Percentiles rank a stretch among this genome's conserved stretches.
Evolutionary conservation across 2,113 vertebrate species (phyloP).

Genomic region (Pogona vitticeps): DNA sequence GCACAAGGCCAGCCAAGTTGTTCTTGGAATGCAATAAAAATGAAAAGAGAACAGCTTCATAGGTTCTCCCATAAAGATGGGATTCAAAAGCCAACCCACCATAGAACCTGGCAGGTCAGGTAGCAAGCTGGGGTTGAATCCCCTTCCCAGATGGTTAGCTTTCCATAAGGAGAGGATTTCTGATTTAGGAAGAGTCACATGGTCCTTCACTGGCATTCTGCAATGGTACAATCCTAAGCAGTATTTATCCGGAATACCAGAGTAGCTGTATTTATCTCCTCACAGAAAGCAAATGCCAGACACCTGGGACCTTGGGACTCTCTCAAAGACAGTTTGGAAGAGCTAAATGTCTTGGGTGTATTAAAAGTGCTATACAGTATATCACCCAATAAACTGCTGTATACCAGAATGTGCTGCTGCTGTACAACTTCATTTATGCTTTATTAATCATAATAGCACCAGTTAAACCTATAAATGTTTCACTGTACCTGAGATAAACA

Average conservation of each 20-base stretch:
- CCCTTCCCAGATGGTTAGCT: no score
- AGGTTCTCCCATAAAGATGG: not conserved
- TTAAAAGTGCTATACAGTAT: constrained; percentile 19
- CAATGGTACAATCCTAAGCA: not conserved
- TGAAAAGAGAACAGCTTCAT: not conserved
- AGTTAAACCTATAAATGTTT: constrained; percentile 58
- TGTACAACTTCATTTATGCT: constrained; percentile 39
- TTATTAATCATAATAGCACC: constrained; percentile 58
- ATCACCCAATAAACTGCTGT: constrained; percentile 45
- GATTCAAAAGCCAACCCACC: not conserved
- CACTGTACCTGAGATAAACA: constrained; percentile 46
- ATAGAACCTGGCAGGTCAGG: not conserved
- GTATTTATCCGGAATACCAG: not conserved
- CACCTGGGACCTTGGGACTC: not conserved
- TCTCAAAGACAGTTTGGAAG: not conserved
- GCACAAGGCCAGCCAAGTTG: not conserved
- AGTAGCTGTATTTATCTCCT: not conserved
- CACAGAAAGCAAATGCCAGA: not conserved
- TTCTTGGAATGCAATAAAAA: not conserved
- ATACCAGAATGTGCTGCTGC: constrained; percentile 29
- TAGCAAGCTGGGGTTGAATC: not conserved
- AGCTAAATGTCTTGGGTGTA: not conserved
- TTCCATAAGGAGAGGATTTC: not conserved
- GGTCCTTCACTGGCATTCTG: not conserved
- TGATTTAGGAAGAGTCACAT: no score